Evolutionary conservation across 2,113 vertebrate species (phyloP), one percentile per base, ranked within the genome.

Genomic region (Pygoscelis antarcticus): DNA sequence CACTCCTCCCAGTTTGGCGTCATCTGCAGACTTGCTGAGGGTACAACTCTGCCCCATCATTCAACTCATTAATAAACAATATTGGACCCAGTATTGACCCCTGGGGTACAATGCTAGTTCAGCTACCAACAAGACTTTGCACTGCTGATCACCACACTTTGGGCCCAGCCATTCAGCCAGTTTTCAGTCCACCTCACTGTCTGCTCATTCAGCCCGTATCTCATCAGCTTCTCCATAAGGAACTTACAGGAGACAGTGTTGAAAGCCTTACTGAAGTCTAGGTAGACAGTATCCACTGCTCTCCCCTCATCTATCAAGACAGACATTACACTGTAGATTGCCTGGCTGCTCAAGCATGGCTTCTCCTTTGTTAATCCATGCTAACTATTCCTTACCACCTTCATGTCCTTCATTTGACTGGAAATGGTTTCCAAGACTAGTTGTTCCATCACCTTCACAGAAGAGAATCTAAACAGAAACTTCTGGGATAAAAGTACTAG

Each of bases 221-320:
- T 44, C 32, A 77, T 34, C 57, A 66, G 19, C 23, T 75, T 80
- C 74, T 52, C 49, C 30, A 4, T 21, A 29, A 58, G 44, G 18
- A 64, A 26, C 12, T 52, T 47, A 30, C 0, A 1, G 12, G n/a
- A 30, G 8, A 52, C 18, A 58, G 13, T 17, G 6, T 2, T 62
- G 25, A 74, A 64, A 90, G 2, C 3, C 18, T 57, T 36, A 12
- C 25, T 74, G 54, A 68, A 36, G 17, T n/a, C 34, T 17, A n/a
- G 36, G 29, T 3, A 40, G 32, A 32, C 20, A 44, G 3, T 42
- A 78, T 16, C 8, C 36, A 36, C 18, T 46, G 14, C 18, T 62
- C 23, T 72, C 8, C 36, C 16, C 25, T 83, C 36, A 36, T 40
- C 27, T 30, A 62, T 7, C 7, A 62, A 32, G 36, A 46, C 12